Evolutionary conservation across 1,140 invertebrate genomes (phyloP).

Genomic region (Thaumatotibia leucotreta): DNA sequence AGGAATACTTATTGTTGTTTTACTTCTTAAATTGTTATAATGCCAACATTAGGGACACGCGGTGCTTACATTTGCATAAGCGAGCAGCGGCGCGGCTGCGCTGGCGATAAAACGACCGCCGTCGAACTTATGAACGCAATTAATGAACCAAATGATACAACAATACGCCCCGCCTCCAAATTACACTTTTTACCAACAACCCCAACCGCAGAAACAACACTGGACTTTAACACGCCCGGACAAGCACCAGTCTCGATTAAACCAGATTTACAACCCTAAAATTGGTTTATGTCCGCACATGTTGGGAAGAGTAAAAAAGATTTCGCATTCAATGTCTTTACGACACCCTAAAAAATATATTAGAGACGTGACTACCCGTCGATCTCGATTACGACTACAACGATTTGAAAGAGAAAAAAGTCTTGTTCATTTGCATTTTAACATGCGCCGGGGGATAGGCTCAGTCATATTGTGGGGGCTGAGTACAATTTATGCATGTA

Average conservation of each 20-base stretch:
- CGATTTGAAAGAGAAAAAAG: conserved; percentile 54
- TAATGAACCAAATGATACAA: conserved; percentile 65
- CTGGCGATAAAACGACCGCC: conserved; percentile 51
- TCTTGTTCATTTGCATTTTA: conserved; percentile 69
- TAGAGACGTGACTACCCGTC: conserved; percentile 59
- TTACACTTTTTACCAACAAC: conserved; percentile 46
- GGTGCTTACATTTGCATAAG: conserved; percentile 62
- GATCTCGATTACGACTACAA: conserved; percentile 45
- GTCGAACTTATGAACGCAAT: conserved; percentile 60
- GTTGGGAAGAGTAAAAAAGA: conserved; percentile 65
- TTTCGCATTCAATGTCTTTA: conserved; percentile 62
- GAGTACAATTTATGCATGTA: neutral
- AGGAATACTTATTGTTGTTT: conserved; percentile 58
- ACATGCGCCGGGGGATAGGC: conserved; percentile 58
- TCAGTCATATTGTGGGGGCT: conserved; percentile 55
- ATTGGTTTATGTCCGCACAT: conserved; percentile 47
- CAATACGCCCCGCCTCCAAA: conserved; percentile 37
- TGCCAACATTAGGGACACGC: conserved; percentile 56
- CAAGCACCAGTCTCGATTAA: conserved; percentile 60
- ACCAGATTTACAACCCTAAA: conserved; percentile 46
- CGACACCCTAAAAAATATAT: conserved; percentile 56
- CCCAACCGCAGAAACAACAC: neutral
- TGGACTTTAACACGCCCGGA: neutral
- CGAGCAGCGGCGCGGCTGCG: conserved; percentile 42
- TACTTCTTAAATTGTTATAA: conserved; percentile 73